Evolutionary conservation across 2,797 vertebrate species (phyloP), one percentile per base, ranked within the genome.

Genomic region (Carapus acus): DNA sequence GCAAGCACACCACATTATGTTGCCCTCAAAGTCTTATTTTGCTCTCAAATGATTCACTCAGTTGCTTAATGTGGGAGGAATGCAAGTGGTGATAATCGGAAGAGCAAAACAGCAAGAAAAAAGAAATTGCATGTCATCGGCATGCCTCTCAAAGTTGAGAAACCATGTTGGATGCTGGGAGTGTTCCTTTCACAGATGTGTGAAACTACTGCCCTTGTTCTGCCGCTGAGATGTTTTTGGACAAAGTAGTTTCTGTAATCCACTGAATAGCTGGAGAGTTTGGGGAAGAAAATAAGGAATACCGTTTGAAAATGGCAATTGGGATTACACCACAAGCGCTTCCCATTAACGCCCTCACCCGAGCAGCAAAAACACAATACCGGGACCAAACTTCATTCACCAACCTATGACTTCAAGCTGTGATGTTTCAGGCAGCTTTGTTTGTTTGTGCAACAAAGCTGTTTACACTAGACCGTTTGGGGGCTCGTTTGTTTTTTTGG

Each of bases 151-250:
- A 9, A 62, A 62, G 29, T 42, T 69, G 66, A 78, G 69, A 53
- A 71, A 58, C 51, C 54, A 71, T 67, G 62, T 63, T 76, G n/a
- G n/a, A n/a, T n/a, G n/a, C n/a, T n/a, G n/a, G n/a, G n/a, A n/a
- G n/a, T n/a, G n/a, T n/a, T n/a, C n/a, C 76, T 75, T 74, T 76
- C 62, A 80, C 56, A 77, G 73, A 70, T 48, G 49, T 68, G 67
- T 65, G 46, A 53, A 73, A 67, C 27, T 62, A 45, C 9, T 65
- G 74, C 75, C 70, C 60, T 74, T 56, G 62, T 58, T 51, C 23
- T 72, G 66, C 57, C 51, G 61, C 77, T 77, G 62, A 65, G 57
- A 77, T 81, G 58, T 80, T 84, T 79, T 80, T 74, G 74, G 81
- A 55, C 62, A 34, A 41, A 78, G 83, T 67, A 63, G 29, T 45